Evolutionary conservation across 2,113 vertebrate species (phyloP).

Genomic region (western clawed frog (Xenopus tropicalis)): UCB_Xtro_10.0 CM004443.2:177576501-177577000

Average conservation of each 20-base stretch:
- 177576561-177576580: constrained; percentile 40
- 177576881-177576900: constrained; percentile 30
- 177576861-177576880: constrained; percentile 29
- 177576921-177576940: constrained; percentile 44
- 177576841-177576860: constrained; percentile 38
- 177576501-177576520: constrained; percentile 15
- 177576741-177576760: constrained; percentile 42
- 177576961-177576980: constrained; percentile 32
- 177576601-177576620: constrained; percentile 33
- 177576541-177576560: constrained; percentile 17
- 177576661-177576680: constrained; percentile 37
- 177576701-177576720: constrained; percentile 35
- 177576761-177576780: constrained; percentile 33
- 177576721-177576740: constrained; percentile 43
- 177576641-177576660: constrained; percentile 23
- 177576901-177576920: constrained; percentile 45
- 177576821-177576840: constrained; percentile 40
- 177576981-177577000: constrained; percentile 39
- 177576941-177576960: constrained; percentile 40
- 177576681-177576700: constrained; percentile 36
- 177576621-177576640: constrained; percentile 38
- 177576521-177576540: constrained; percentile 21
- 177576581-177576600: constrained; percentile 26
- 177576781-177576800: constrained; percentile 46
- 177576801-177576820: constrained; percentile 34